A percentile compares a stretch with the other conserved stretches of the same genome.
phyloP scores from a whole-genome alignment of 2,888 invertebrate species.

The Crematogaster levior region DNA sequence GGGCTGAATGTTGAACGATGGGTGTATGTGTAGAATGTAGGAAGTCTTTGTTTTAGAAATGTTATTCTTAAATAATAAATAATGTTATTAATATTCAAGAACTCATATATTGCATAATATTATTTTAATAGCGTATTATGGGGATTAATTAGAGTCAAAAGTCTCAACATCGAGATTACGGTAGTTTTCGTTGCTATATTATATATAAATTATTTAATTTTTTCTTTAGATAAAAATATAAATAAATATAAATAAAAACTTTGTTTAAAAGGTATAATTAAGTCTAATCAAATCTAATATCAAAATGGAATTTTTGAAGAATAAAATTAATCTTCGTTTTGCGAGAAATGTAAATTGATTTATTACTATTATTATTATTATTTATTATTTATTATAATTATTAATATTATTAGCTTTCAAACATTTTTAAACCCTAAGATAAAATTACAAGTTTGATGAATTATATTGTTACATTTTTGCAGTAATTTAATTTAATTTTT shows the following conservation, averaged over 20 bases:
- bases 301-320: background rate
- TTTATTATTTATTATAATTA: no score
- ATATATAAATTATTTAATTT: background rate
- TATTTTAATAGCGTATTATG: background rate
- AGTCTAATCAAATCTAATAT: background rate
- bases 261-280: background rate
- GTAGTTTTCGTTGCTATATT: background rate
- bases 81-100: background rate
- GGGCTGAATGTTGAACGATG: slow-evolving; percentile 12
- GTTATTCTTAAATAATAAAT: background rate
- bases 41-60: background rate
- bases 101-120: background rate
- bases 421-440: no score
- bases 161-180: background rate
- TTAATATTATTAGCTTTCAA: no score
- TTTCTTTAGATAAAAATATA: background rate
- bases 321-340: background rate
- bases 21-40: background rate
- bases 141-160: background rate
- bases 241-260: background rate
- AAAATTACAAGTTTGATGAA: background rate
- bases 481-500: background rate
- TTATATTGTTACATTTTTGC: no score
- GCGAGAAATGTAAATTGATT: background rate
- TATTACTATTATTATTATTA: background rate